Base-by-base conservation (phyloP, 1,140 invertebrate genomes). In the Physella acuta region DNA sequence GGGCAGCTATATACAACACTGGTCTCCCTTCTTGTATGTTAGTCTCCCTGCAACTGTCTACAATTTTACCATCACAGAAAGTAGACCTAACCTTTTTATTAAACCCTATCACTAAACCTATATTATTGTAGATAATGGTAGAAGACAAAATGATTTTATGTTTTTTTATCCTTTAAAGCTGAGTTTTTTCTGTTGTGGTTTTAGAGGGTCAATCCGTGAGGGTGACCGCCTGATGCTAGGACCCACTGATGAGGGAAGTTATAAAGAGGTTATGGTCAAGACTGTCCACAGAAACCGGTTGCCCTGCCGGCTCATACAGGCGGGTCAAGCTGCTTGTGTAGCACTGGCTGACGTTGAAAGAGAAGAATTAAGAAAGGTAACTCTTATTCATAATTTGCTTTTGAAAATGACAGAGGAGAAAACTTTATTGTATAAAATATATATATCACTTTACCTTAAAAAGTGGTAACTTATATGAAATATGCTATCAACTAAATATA, bases 231-330 rank as follows among this genome's bases (percentile, higher is more conserved):
- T 97, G 37, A 82, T 92, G 34, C 86, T 94, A 49, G 94, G 95
- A n/a, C 94, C 94, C 1, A 84, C 92, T 71, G 90, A 92, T 55
- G 88, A 91, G 81, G 95, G 95, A 8, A 88, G 89, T 58, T 98
- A 97, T 85, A 87, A 89, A 56, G 87, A 89, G 3, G 92, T 93
- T 0, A 88, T 86, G 56, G 91, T 98, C 2, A 89, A 90, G 53
- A 94, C 93, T 33, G 90, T 98, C 44, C 94, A 97, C 85, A 86
- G 95, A 11, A 95, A 98, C 84, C 91, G 95, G 75, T 91, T 94
- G 0, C 92, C 94, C 56, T 95, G 93, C 79, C 88, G 93, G 62
- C 84, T 91, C 24, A 94, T 96, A 3, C 88, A 92, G 67, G 93
- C 95, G 0, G 94, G 94, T 0, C 94, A 98, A 81, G 93, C 93